Evolutionary conservation across 1,140 invertebrate species (phyloP).

Genomic region (Drosophila auraria): DNA sequence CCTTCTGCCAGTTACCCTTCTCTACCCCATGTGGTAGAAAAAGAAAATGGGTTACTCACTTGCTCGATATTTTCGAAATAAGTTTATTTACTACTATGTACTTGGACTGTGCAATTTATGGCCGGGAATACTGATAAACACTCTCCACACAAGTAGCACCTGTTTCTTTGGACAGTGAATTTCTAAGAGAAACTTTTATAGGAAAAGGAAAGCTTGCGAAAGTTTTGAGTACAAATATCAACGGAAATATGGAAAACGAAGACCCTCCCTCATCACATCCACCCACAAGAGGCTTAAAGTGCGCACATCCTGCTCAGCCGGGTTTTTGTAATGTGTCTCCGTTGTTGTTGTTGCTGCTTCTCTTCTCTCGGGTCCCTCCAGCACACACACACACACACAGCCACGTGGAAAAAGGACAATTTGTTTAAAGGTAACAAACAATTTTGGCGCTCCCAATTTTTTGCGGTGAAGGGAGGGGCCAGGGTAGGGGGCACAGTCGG

Average conservation of each 20-base stretch:
- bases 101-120: background rate
- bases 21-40: too few species aligned
- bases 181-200: slow-evolving; percentile 5
- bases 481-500: slow-evolving; percentile 6
- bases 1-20: too few species aligned
- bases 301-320: slow-evolving; percentile 70
- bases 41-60: background rate
- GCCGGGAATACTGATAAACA: background rate
- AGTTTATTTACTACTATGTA: background rate
- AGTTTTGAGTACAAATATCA: slow-evolving; percentile 70
- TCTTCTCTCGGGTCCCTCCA: slow-evolving; percentile 24
- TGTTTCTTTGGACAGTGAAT: slow-evolving; percentile 15
- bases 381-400: slow-evolving; percentile 24
- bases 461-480: slow-evolving; percentile 1
- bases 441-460: slow-evolving; percentile 62
- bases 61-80: background rate
- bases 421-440: slow-evolving; percentile 77
- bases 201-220: slow-evolving; percentile 46
- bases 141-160: slow-evolving; percentile 14
- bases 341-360: slow-evolving; percentile 42
- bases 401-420: slow-evolving; percentile 62
- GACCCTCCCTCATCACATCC: background rate
- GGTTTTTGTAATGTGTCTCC: slow-evolving; percentile 67
- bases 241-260: slow-evolving; percentile 69
- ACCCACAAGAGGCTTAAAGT: slow-evolving; percentile 59